Evolutionary conservation across 1,140 invertebrate species (phyloP).

Genomic region (Drosophila chauvacae): DNA sequence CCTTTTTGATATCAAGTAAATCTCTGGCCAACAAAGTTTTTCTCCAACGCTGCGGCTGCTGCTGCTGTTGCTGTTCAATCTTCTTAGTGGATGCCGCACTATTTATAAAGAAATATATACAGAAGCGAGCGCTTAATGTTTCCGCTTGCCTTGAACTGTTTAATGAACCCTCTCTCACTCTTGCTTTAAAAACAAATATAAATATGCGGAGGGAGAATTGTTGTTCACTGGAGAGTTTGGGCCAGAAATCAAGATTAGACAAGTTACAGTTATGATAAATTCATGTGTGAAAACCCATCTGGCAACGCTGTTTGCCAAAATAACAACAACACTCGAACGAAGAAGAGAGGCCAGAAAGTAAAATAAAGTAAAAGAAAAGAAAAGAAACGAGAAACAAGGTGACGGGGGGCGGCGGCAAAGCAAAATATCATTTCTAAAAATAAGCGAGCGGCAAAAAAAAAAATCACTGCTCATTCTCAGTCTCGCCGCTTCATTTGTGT

Average conservation of each 20-base stretch:
- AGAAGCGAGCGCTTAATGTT: constrained; percentile 63
- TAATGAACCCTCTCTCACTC: constrained; percentile 58
- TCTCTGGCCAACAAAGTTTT: constrained; percentile 43
- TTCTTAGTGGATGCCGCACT: constrained; percentile 42
- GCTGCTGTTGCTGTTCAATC: constrained; percentile 25
- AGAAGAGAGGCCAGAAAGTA: constrained; percentile 4
- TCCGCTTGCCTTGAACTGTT: constrained; percentile 79
- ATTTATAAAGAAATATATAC: constrained; percentile 63
- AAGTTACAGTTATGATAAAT: neutral
- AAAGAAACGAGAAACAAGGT: constrained; percentile 3
- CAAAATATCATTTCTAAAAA: constrained; percentile 68
- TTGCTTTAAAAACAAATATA: neutral
- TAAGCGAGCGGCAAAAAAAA: constrained; percentile 34
- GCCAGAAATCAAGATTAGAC: constrained; percentile 1
- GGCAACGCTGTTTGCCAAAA: constrained; percentile 23
- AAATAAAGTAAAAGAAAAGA: constrained; percentile 11
- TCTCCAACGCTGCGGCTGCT: constrained; percentile 41
- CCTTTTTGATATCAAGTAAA: constrained; percentile 62
- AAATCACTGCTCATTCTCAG: constrained; percentile 23
- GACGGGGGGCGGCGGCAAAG: constrained; percentile 20
- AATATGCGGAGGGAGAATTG: neutral
- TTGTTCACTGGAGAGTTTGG: neutral
- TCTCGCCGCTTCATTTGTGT: constrained; percentile 36
- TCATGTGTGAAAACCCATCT: neutral
- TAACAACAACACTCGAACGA: neutral